Base-by-base conservation (phyloP, 2,888 invertebrate genomes). In the Chironomus tentans region DNA sequence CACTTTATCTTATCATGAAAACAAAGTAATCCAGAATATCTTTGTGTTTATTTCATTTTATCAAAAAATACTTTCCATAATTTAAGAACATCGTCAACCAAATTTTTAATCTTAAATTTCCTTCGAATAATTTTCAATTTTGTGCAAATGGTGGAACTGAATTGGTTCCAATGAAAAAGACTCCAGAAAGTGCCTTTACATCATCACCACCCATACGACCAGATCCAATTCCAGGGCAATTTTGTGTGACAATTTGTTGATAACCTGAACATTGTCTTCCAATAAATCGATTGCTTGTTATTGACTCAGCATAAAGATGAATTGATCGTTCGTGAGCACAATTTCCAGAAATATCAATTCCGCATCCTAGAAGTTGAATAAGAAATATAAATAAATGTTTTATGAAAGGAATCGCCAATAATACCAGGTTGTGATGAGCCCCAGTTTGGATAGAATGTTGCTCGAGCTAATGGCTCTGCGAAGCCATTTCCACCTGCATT, bases 361-460 rank as follows among this genome's bases (percentile, higher is more conserved):
- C 28, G 24, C 77, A 73, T 2, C 76, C n/a, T n/a, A n/a, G n/a
- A n/a, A n/a, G n/a, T n/a, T n/a, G n/a, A n/a, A n/a, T n/a, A n/a
- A n/a, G n/a, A n/a, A n/a, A n/a, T n/a, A n/a, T n/a, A n/a, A n/a
- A n/a, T n/a, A n/a, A n/a, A n/a, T n/a, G n/a, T n/a, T n/a, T n/a
- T n/a, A n/a, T n/a, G n/a, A n/a, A n/a, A n/a, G n/a, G n/a, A n/a
- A n/a, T n/a, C n/a, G n/a, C n/a, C n/a, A n/a, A n/a, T n/a, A n/a
- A n/a, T n/a, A n/a, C n/a, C 76, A n/a, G 77, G 68, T 28, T 72
- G 68, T 38, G 38, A 38, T 38, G 38, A 38, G 10, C 38, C 38
- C 38, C 38, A 56, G 3, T 56, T 56, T 56, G 56, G 70, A 84
- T 86, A 86, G 82, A 87, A 85, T 80, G 84, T 83, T 80, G 84